Evolutionary conservation across 2,888 invertebrate genomes (phyloP).

Genomic region (Imbricaverruca yamaguchii): DNA sequence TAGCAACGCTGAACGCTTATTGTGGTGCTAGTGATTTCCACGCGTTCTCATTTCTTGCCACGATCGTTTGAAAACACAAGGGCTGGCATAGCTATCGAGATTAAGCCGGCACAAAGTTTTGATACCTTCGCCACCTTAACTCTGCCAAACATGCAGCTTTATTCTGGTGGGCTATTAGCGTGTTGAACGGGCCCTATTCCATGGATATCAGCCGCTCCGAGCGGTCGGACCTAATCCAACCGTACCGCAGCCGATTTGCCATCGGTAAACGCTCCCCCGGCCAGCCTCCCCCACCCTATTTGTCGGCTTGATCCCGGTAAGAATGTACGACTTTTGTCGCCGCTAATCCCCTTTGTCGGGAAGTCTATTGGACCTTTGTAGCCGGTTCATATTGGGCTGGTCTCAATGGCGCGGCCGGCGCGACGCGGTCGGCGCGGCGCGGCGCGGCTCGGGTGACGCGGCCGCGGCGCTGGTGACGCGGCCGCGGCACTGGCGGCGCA

Average conservation of each 20-base stretch:
- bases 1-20: too few relatives aligned
- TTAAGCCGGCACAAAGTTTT: background rate
- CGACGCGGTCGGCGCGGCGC: background rate
- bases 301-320: constrained; percentile 12
- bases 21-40: too few relatives aligned
- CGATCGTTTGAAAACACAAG: too few relatives aligned
- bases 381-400: constrained; percentile 16
- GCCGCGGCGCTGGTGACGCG: too few relatives aligned
- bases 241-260: background rate
- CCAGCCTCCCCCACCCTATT: background rate
- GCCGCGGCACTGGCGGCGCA: background rate
- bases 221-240: background rate
- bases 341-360: constrained; percentile 19
- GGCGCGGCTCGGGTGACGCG: background rate
- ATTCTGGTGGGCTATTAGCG: background rate
- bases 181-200: background rate
- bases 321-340: constrained; percentile 18
- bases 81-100: too few relatives aligned
- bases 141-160: background rate
- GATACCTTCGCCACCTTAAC: background rate
- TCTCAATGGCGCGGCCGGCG: background rate
- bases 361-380: constrained; percentile 14
- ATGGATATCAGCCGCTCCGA: background rate
- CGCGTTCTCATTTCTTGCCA: too few relatives aligned
- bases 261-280: background rate